Conservation (phyloP, 2,888 invertebrate species). For the Cosmorhoe ocellata region DNA sequence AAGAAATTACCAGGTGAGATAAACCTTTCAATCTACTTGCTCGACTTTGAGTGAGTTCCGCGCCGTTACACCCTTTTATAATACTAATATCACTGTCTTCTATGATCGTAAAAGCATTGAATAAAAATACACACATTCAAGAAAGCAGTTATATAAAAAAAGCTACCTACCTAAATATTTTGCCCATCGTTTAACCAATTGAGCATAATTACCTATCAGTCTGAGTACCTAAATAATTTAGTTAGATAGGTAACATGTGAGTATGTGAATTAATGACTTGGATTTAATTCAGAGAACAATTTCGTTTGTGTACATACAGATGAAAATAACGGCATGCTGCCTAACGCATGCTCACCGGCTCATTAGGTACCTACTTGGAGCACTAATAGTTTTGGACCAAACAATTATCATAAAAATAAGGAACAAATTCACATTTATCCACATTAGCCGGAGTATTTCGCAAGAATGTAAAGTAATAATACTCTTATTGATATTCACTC, state of each 20-base stretch:
- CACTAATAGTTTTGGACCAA: conserved; percentile 42
- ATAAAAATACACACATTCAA: no score
- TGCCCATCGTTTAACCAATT: no score
- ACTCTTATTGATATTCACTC: conserved; percentile 5
- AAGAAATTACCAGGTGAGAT: conserved; percentile 95
- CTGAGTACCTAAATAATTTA: no score
- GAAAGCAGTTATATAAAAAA: no score
- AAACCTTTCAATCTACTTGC: not conserved
- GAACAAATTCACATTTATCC: conserved; percentile 11
- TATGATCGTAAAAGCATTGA: no score
- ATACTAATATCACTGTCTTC: no score
- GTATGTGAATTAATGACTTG: not conserved
- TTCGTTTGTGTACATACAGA: conserved; percentile 57
- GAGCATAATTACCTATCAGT: no score
- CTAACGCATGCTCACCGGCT: conserved; percentile 58
- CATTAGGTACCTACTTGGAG: conserved; percentile 42
- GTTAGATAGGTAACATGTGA: no score
- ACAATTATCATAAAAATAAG: conserved; percentile 6
- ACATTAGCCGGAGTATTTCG: conserved; percentile 23
- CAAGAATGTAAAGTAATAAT: conserved; percentile 1
- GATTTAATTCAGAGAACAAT: not conserved
- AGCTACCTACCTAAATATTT: no score
- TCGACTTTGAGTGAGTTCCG: no score
- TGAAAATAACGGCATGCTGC: conserved; percentile 57
- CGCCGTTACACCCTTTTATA: no score